Percentiles rank a stretch among this genome's conserved stretches.
Evolutionary conservation across 2,888 invertebrate species (phyloP).

Genomic region (Eudemis profundana): DNA sequence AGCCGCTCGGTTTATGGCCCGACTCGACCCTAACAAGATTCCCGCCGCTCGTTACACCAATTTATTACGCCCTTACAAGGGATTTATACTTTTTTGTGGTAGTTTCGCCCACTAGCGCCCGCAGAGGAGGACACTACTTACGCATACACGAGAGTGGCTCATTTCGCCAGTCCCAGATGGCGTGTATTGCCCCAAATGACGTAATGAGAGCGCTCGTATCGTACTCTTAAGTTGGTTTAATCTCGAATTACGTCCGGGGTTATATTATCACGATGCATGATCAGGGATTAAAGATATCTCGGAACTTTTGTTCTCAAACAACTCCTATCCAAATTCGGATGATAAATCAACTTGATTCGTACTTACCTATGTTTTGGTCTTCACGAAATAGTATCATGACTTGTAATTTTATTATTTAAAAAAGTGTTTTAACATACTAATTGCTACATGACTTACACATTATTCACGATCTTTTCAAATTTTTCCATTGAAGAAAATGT

Average conservation of each 20-base stretch:
- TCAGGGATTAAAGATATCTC: not conserved
- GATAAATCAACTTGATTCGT: not conserved
- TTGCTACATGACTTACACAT: too few relatives aligned
- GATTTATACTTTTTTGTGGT: constrained; percentile 71
- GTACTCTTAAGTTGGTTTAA: constrained; percentile 17
- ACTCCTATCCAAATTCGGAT: not conserved
- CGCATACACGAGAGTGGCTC: constrained; percentile 45
- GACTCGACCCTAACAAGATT: constrained; percentile 69
- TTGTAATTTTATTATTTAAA: too few relatives aligned
- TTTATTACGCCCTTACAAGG: constrained; percentile 73
- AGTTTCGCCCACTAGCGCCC: constrained; percentile 56
- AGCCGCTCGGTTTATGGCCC: constrained; percentile 59
- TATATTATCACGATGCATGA: not conserved
- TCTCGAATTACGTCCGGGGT: constrained; percentile 11
- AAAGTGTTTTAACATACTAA: too few relatives aligned
- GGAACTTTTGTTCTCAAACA: not conserved
- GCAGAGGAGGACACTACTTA: constrained; percentile 44
- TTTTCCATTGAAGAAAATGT: too few relatives aligned
- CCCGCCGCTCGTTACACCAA: constrained; percentile 69
- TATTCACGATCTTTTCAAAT: too few relatives aligned
- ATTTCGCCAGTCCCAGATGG: constrained; percentile 46
- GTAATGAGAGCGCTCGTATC: constrained; percentile 26
- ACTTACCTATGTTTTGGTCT: too few relatives aligned
- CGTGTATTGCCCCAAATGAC: constrained; percentile 24
- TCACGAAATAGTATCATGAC: too few relatives aligned